Evolutionary conservation across 2,888 invertebrate species (phyloP).

Genomic region (Polylopha cassiicola): DNA sequence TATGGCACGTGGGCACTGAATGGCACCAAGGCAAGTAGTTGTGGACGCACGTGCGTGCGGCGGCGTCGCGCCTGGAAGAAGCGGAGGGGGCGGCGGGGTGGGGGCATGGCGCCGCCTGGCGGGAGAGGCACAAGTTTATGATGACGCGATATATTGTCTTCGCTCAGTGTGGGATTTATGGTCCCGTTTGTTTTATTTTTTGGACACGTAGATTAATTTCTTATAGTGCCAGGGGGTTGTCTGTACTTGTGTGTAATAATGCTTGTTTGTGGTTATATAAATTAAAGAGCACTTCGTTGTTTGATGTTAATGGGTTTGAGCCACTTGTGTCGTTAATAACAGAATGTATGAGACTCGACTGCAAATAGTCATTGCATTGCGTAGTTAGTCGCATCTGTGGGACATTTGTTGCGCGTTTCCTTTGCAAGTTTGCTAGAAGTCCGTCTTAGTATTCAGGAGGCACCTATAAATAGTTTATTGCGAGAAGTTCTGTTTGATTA

Average conservation of each 20-base stretch:
- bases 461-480: constrained; percentile 16
- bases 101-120: constrained; percentile 65
- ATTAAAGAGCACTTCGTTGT: constrained; percentile 13
- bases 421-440: constrained; percentile 47
- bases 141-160: constrained; percentile 69
- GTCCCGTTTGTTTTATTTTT: constrained; percentile 66
- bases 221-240: constrained; percentile 39
- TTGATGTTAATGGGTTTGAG: constrained; percentile 16
- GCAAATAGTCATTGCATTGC: constrained; percentile 32
- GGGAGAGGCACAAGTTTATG: constrained; percentile 71
- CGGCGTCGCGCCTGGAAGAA: constrained; percentile 32
- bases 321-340: constrained; percentile 33
- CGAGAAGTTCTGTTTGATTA: constrained; percentile 4
- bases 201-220: constrained; percentile 64
- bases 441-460: constrained; percentile 38
- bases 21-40: constrained; percentile 50
- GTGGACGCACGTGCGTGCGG: constrained; percentile 68
- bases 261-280: constrained; percentile 15
- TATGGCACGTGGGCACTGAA: constrained; percentile 34
- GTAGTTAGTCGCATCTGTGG: constrained; percentile 43
- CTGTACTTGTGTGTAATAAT: constrained; percentile 21
- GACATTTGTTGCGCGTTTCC: constrained; percentile 51
- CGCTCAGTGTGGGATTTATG: constrained; percentile 67
- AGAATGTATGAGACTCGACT: constrained; percentile 34
- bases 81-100: constrained; percentile 35